These are phyloP conservation scores for Drosophila ambigua DNA, from an alignment of 1,140 invertebrate genomes.

Conservation along the genomic window DNA sequence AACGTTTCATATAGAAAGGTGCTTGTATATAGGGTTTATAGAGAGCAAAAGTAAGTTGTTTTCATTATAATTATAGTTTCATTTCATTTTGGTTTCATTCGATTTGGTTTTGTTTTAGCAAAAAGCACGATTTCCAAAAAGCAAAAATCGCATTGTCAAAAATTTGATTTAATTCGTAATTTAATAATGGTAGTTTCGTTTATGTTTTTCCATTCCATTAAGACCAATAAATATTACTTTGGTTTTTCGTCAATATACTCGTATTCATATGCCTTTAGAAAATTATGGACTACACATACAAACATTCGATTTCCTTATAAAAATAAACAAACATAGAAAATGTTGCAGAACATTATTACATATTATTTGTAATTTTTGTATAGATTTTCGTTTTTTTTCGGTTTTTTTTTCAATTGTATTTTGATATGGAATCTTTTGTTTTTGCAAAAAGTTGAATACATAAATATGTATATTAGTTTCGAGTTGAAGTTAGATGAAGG, in stretches of 20 bases:
- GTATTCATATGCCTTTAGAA: constrained; percentile 64
- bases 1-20: constrained; percentile 69
- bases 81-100: constrained; percentile 41
- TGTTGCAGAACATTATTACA: constrained; percentile 58
- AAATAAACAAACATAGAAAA: constrained; percentile 72
- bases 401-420: constrained; percentile 18
- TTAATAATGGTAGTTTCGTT: constrained; percentile 63
- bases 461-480: constrained; percentile 48
- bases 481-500: constrained; percentile 50
- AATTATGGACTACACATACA: constrained; percentile 77
- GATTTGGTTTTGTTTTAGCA: constrained; percentile 56
- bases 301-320: constrained; percentile 68
- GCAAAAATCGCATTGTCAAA: constrained; percentile 79
- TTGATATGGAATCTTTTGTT: constrained; percentile 62
- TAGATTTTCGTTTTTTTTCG: constrained; percentile 27
- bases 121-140: constrained; percentile 80
- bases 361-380: constrained; percentile 38
- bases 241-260: constrained; percentile 25
- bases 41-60: constrained; percentile 68
- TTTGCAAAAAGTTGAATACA: constrained; percentile 56
- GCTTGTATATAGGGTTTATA: constrained; percentile 73
- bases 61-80: constrained; percentile 55
- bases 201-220: constrained; percentile 46
- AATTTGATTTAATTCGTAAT: constrained; percentile 76
- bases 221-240: constrained; percentile 54